Base-by-base conservation (phyloP, 1,140 invertebrate species). In the Zaprionus kolodkinae region DNA sequence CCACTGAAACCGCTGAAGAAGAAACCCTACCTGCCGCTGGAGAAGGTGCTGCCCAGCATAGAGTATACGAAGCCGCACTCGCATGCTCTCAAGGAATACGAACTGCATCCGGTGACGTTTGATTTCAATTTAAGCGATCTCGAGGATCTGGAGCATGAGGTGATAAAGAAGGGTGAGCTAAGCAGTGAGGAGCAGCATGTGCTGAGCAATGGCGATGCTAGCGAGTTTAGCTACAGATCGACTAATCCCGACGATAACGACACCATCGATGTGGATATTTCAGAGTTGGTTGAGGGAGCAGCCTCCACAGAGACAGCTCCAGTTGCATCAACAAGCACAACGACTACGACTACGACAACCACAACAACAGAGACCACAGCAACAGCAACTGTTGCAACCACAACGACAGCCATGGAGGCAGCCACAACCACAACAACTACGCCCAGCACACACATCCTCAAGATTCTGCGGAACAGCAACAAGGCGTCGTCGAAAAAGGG, bases 91-190 rank as follows among this genome's bases (percentile, higher is more conserved):
- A 92, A 92, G 60, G 88, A 87, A 1, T 88, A 79, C 30, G 91
- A 92, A 33, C 68, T 91, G 56, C 91, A 92, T 69, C 86, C 91
- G 6, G 91, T 92, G 0, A 91, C 91, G 12, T 92, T 92, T 21
- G 91, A 92, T 57, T 92, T 92, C 7, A 92, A 92, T 68, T 59
- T 92, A 45, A 90, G 91, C 3, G 91, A 92, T 57, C 71, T 92
- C 1, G 91, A 92, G 69, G 91, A 92, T 72, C 61, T 92, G 17
- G 83, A 91, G 62, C 85, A 89, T 17, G 87, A 91, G 71, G 66
- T 82, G 10, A 91, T 91, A 56, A 84, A 90, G n/a, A 89, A 86
- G 68, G 89, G 81, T 2, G 89, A 91, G 45, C 74, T 83, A 0
- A 83, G 48, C 60, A 84, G 74, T 17, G 73, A 81, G 54, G 82